Percentiles rank a stretch among this genome's conserved stretches.
These are phyloP conservation scores for Rhinella marina DNA, from an alignment of 2,797 vertebrate genomes.

Conservation along the genomic window DNA sequence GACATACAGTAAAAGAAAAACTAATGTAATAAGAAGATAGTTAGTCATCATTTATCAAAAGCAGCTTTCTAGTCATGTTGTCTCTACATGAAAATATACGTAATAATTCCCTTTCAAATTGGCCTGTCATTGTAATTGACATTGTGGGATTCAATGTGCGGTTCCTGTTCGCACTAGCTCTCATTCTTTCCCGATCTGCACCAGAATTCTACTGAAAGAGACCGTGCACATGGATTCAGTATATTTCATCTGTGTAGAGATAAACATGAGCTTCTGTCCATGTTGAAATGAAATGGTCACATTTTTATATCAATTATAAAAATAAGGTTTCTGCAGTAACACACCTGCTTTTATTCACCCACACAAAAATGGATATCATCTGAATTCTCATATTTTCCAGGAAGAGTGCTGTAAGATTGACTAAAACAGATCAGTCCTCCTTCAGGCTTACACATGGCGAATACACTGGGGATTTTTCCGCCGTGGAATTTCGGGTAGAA, in stretches of 20 bases:
- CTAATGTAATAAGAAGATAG: neutral
- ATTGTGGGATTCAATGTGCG: neutral
- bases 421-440: too few species aligned
- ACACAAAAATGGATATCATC: too few species aligned
- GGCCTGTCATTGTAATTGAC: neutral
- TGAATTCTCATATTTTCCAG: too few species aligned
- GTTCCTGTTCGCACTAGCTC: neutral
- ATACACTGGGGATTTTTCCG: too few species aligned
- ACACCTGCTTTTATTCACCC: too few species aligned
- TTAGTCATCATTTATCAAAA: constrained; percentile 8
- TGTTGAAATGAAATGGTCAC: neutral
- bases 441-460: too few species aligned
- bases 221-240: neutral
- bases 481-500: too few species aligned
- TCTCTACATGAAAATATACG: neutral
- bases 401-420: too few species aligned
- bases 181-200: neutral
- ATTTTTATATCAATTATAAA: too few species aligned
- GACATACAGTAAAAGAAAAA: neutral
- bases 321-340: too few species aligned
- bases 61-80: neutral
- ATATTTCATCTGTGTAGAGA: neutral
- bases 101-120: neutral
- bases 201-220: neutral
- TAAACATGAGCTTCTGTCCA: neutral